These are phyloP conservation scores for Monopis laevigella DNA, from an alignment of 2,888 invertebrate species.

Conservation along the genomic window DNA sequence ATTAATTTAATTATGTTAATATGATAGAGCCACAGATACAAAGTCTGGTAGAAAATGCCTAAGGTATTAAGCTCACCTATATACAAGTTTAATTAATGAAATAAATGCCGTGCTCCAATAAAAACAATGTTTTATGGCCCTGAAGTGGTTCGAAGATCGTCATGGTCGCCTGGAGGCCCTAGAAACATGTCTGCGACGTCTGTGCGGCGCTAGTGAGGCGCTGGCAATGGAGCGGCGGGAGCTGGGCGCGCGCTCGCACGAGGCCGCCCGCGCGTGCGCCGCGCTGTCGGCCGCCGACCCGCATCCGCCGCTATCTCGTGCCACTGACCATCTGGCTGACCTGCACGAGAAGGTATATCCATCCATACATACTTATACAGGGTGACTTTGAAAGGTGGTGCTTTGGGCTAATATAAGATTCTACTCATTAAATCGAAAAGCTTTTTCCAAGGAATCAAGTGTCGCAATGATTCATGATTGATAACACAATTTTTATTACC, in stretches of 20 bases:
- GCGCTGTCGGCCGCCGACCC: conserved; percentile 94
- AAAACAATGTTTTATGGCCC: too few relatives aligned
- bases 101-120: too few relatives aligned
- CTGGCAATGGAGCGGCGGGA: conserved; percentile 89
- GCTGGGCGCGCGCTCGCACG: conserved; percentile 79
- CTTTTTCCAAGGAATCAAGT: too few relatives aligned
- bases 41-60: background rate
- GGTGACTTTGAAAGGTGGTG: too few relatives aligned
- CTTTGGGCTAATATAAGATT: too few relatives aligned
- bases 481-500: too few relatives aligned
- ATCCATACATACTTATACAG: too few relatives aligned
- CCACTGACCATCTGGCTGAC: conserved; percentile 90
- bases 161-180: conserved; percentile 89
- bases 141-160: conserved; percentile 98
- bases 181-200: conserved; percentile 86
- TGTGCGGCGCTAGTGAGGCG: conserved; percentile 87
- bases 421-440: too few relatives aligned
- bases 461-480: too few relatives aligned
- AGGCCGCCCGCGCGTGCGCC: conserved; percentile 86
- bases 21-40: background rate
- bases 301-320: conserved; percentile 89
- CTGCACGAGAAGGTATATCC: conserved; percentile 75
- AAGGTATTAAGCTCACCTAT: too few relatives aligned
- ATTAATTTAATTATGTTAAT: background rate
- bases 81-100: too few relatives aligned